Conservation (phyloP, 1,140 invertebrate genomes). For the Agrypnia vestita region DNA sequence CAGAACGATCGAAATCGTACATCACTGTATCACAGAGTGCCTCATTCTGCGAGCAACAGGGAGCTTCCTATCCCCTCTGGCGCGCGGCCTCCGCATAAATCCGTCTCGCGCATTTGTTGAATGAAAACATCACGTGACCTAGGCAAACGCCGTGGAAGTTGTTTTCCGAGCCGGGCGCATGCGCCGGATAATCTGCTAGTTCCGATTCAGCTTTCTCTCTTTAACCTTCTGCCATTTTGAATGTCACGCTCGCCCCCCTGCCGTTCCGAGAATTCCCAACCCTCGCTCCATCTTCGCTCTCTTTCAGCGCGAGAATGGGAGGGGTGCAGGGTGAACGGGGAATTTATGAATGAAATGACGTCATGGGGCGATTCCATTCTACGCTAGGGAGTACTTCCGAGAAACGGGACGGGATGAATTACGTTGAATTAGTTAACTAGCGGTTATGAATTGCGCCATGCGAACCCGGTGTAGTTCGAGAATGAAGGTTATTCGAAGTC, state of each 20-base stretch:
- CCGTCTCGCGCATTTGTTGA: slow-evolving; percentile 34
- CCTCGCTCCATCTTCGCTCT: neutral
- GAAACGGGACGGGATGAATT: slow-evolving; percentile 14
- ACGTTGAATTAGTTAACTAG: neutral
- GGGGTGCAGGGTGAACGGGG: slow-evolving; percentile 25
- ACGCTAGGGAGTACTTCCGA: slow-evolving; percentile 21
- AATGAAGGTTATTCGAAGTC: neutral
- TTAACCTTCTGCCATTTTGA: slow-evolving; percentile 39
- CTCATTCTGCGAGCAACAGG: slow-evolving; percentile 26
- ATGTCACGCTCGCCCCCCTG: slow-evolving; percentile 38
- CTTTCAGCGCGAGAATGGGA: slow-evolving; percentile 2
- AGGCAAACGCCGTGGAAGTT: slow-evolving; percentile 22
- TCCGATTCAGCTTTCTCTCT: slow-evolving; percentile 37
- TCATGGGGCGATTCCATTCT: slow-evolving; percentile 59
- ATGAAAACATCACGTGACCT: slow-evolving; percentile 36
- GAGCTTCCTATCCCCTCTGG: neutral
- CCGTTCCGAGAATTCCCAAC: slow-evolving; percentile 22
- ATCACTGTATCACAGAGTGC: neutral
- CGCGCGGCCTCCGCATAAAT: neutral
- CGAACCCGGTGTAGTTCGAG: too few species aligned
- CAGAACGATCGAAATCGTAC: slow-evolving; percentile 15
- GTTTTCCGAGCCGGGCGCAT: neutral
- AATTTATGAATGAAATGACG: slow-evolving; percentile 62
- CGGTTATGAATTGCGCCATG: neutral
- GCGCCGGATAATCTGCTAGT: neutral